Conservation (phyloP, 64 coral and sea anemone species). For the Montipora sp. region DNA sequence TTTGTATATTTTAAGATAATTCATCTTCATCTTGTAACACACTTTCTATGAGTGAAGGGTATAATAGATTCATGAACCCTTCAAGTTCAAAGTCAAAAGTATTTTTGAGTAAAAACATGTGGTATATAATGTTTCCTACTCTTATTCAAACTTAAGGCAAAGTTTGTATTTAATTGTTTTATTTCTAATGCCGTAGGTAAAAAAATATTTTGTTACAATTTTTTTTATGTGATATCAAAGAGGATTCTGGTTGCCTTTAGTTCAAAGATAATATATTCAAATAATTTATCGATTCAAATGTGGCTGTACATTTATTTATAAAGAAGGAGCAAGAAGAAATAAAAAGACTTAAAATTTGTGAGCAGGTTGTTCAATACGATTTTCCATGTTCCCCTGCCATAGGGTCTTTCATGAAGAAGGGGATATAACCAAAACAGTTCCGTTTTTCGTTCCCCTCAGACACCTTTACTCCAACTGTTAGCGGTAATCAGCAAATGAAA, state of each 20-base stretch:
- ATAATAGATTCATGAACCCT: background rate
- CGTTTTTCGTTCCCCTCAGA: no score
- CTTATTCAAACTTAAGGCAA: background rate
- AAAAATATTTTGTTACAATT: background rate
- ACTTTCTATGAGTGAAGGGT: background rate
- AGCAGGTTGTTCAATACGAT: no score
- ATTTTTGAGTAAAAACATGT: background rate
- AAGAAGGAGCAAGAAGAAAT: background rate
- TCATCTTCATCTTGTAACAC: no score
- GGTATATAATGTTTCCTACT: background rate
- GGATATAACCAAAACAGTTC: no score
- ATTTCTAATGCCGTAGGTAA: background rate
- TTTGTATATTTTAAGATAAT: no score
- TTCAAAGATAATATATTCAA: background rate
- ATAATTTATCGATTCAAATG: no score
- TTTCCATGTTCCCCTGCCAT: no score
- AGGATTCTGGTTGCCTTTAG: no score
- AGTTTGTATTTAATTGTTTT: background rate
- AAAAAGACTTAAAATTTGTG: background rate
- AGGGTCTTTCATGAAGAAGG: no score
- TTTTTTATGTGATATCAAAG: background rate
- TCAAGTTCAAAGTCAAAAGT: background rate
- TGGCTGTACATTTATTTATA: background rate
- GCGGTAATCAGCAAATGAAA: no score
- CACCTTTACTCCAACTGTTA: no score